Percentiles rank a stretch among this genome's conserved stretches.
Conservation (phyloP, 2,888 invertebrate species). For the Carterocephalus palaemon region DNA sequence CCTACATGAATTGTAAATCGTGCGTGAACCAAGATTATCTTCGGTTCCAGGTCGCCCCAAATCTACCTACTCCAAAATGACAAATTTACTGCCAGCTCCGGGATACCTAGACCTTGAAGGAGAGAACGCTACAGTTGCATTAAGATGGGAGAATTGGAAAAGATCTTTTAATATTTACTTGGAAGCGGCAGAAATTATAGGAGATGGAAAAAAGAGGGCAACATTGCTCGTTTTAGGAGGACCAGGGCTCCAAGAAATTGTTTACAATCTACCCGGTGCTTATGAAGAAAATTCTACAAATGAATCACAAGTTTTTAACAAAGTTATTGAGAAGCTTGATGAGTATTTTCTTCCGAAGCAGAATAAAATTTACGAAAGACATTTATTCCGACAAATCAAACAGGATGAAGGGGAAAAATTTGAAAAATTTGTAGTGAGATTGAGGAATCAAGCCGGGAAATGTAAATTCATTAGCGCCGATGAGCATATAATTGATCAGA, state of each 20-base stretch:
- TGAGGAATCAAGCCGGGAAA: slow-evolving; percentile 31
- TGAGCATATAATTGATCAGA: slow-evolving; percentile 33
- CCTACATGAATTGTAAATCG: too few relatives aligned
- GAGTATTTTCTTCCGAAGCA: slow-evolving; percentile 28
- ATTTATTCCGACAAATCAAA: slow-evolving; percentile 27
- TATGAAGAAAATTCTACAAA: background rate
- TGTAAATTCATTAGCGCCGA: slow-evolving; percentile 30
- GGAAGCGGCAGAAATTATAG: slow-evolving; percentile 24
- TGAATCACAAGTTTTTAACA: slow-evolving; percentile 19
- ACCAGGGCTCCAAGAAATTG: slow-evolving; percentile 26
- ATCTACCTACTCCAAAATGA: background rate
- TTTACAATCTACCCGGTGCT: slow-evolving; percentile 23
- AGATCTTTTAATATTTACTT: slow-evolving; percentile 27
- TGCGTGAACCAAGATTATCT: too few relatives aligned
- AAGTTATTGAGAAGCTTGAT: slow-evolving; percentile 24
- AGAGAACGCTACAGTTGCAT: background rate
- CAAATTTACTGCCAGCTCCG: background rate
- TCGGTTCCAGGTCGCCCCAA: too few relatives aligned
- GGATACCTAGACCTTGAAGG: background rate
- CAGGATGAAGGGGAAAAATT: slow-evolving; percentile 32
- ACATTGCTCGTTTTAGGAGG: slow-evolving; percentile 27
- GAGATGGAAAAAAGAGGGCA: slow-evolving; percentile 24
- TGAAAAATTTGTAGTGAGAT: slow-evolving; percentile 30
- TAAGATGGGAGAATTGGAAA: slow-evolving; percentile 28
- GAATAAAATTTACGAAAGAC: slow-evolving; percentile 28